Evolutionary conservation across 2,113 vertebrate genomes (phyloP).

Genomic region (Gasterosteus aculeatus): DNA sequence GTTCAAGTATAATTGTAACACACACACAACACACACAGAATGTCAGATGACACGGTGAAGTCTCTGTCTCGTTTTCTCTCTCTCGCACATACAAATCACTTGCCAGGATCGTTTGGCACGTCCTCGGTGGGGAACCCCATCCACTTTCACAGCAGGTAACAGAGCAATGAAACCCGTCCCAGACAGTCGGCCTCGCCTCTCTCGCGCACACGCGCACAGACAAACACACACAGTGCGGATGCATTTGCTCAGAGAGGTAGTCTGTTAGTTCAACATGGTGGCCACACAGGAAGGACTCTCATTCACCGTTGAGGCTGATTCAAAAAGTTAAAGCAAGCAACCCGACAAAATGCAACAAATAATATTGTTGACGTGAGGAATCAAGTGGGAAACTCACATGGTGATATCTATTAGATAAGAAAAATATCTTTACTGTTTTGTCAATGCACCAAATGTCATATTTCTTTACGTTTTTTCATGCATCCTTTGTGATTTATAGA

Average conservation of each 20-base stretch:
- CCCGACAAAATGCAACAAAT: not conserved
- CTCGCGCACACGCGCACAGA: conserved; percentile 21
- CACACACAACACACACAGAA: conserved; percentile 48
- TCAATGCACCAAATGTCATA: no score
- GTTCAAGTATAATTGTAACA: conserved; percentile 49
- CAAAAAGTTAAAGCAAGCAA: not conserved
- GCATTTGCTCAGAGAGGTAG: conserved; percentile 30
- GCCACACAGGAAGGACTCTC: not conserved
- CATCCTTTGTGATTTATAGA: no score
- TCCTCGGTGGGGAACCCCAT: conserved; percentile 74
- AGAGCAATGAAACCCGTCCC: conserved; percentile 65
- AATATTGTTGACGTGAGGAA: not conserved
- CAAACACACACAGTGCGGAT: conserved; percentile 12
- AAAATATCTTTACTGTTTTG: no score
- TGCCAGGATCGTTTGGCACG: conserved; percentile 64
- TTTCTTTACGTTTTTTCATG: no score
- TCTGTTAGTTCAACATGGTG: conserved; percentile 23
- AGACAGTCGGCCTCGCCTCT: conserved; percentile 20
- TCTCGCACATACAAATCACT: conserved; percentile 62
- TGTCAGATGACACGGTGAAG: conserved; percentile 23
- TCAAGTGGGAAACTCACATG: not conserved
- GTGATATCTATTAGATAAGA: not conserved
- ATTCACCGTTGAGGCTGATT: not conserved
- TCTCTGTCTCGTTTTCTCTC: conserved; percentile 3
- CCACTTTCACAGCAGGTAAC: conserved; percentile 74